These are phyloP conservation scores for Zelleria hepariella DNA, from an alignment of 2,888 invertebrate species.

Conservation along the genomic window DNA sequence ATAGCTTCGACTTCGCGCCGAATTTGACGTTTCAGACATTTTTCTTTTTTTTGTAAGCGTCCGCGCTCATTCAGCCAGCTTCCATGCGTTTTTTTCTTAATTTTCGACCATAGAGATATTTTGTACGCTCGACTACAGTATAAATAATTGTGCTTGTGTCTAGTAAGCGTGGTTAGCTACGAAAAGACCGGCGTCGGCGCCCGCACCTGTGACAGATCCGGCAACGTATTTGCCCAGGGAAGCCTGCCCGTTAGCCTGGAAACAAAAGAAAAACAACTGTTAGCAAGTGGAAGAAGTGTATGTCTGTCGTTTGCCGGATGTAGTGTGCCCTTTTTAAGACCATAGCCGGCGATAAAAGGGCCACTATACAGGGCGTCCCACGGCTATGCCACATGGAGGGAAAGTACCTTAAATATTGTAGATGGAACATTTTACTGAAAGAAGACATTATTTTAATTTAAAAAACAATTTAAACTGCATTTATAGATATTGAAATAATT, in stretches of 20 bases:
- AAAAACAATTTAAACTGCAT: no score
- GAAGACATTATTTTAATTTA: no score
- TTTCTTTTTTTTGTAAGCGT: background rate
- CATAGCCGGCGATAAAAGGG: no score
- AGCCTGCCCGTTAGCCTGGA: conserved; percentile 93
- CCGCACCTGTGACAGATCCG: conserved; percentile 88
- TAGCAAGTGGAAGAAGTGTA: no score
- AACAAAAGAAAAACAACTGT: conserved; percentile 18
- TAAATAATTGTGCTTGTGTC: conserved; percentile 26
- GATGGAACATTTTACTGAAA: no score
- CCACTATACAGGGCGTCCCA: no score
- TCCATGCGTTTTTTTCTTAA: background rate
- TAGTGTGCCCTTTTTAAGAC: no score
- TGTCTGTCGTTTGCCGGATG: no score
- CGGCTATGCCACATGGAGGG: no score
- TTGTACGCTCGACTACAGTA: background rate
- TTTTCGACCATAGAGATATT: background rate
- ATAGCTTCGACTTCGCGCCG: background rate
- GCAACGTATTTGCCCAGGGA: conserved; percentile 91
- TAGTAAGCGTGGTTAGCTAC: conserved; percentile 98
- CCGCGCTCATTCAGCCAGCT: background rate
- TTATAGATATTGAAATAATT: no score
- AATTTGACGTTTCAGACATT: background rate
- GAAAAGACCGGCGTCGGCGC: conserved; percentile 90
- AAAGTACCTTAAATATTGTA: no score